phyloP scores from a whole-genome alignment of 2,113 vertebrate genomes.

The Sylvilagus bachmani region DNA sequence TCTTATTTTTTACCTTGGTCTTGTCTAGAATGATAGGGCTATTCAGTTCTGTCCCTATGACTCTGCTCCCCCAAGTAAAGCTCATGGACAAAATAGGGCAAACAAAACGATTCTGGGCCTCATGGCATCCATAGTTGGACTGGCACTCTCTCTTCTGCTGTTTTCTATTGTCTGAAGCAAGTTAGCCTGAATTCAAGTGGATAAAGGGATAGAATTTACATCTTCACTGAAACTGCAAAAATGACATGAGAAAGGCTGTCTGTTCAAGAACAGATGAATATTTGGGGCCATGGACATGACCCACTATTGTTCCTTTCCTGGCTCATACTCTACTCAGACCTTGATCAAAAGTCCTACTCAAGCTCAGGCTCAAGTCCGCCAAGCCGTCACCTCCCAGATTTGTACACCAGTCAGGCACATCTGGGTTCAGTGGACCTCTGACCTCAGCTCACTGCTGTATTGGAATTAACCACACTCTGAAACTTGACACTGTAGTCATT shows the following conservation, averaged over 20 bases:
- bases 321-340: background rate
- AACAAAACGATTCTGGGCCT: background rate
- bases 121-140: too few species aligned
- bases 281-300: too few species aligned
- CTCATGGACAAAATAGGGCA: background rate
- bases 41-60: background rate
- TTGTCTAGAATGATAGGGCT: background rate
- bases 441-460: background rate
- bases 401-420: background rate
- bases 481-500: background rate
- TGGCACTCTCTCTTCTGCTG: rapidly evolving
- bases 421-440: background rate
- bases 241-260: background rate
- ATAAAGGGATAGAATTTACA: background rate
- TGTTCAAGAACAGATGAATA: background rate
- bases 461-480: background rate
- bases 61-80: background rate
- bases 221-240: background rate
- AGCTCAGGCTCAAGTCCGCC: background rate
- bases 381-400: background rate
- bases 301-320: background rate
- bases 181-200: background rate
- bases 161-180: background rate
- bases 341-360: background rate
- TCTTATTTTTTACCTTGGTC: background rate